Base-by-base conservation (phyloP, 2,797 vertebrate genomes). In the Phaenicophaeus curvirostris region DNA sequence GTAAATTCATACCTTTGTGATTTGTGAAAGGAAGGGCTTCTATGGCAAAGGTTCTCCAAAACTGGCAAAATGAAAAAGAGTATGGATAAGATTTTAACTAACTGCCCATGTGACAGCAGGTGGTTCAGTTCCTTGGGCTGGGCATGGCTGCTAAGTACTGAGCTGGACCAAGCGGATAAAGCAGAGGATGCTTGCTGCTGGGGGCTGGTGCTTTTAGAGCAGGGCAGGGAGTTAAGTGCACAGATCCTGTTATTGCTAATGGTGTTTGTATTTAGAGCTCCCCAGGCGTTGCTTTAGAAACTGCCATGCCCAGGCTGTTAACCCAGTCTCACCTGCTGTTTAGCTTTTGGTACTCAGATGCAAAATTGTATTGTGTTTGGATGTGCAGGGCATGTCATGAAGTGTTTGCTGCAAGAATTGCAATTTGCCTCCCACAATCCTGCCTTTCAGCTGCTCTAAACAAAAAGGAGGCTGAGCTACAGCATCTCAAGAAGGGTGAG, bases 251-350 rank as follows among this genome's bases (percentile, higher is more conserved):
- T 82, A 50, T 51, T 93, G 91, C 58, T 94, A 68, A 92, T 82
- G 71, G 83, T 88, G 85, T 88, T 91, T 79, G 90, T 72, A 57
- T 88, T 84, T 46, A 59, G 42, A 78, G 66, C 88, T 94, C 89
- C 89, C 83, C 71, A 87, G 83, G 77, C 66, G 1, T 67, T 88
- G 76, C 89, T 90, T 83, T 41, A 62, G 73, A 86, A 66, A 35
- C 53, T 51, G 80, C 51, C 19, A 6, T 83, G 86, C 73, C 86
- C 86, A 54, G 72, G 57, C 83, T 78, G 79, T 80, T 80, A 85
- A 93, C 86, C 83, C 72, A 42, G 55, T 16, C 88, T 90, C 83
- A 87, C 91, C 91, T 93, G 89, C 90, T 92, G 63, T 63, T 85
- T 76, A 53, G 86, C 59, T 92, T 79, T 82, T 19, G 75, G 37